Evolutionary conservation across 2,888 invertebrate species (phyloP), one percentile per base, ranked within the genome.

Genomic region (Caradrina kadenii): DNA sequence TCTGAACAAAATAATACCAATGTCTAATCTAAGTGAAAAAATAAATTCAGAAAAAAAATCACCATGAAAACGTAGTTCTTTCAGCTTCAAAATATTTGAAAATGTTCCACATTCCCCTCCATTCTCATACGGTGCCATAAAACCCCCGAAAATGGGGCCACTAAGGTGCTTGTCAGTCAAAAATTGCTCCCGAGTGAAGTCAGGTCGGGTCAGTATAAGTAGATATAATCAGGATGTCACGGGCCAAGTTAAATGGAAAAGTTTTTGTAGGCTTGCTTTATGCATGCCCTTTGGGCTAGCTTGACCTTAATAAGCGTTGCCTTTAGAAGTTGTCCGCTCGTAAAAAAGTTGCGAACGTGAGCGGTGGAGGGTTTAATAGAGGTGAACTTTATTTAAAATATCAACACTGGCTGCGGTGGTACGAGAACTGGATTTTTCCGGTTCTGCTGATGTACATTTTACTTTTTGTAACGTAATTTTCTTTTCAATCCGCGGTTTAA

Each of bases 181-280:
- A 85, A 84, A 84, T 82, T 78, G 76, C 79, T 84, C 86, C 83
- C 83, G 63, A 70, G 83, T 69, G 85, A 75, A 83, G 73, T 64
- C 76, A 69, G 73, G 73, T 45, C 15, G 65, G 73, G 77, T 63
- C 74, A 74, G 74, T 72, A 83, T 85, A 86, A 87, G 88, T 87
- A 88, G 87, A 88, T 89, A 89, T 92, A 91, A 93, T 92, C 91
- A 88, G 86, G 85, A 87, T 87, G 87, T 91, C 91, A 93, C 87
- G 91, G 86, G 79, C 87, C 66, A 92, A 94, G 92, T 94, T 94
- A 92, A 93, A 94, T 93, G 93, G 92, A 91, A 94, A 94, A 93
- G 93, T 94, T 94, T 88, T 85, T 83, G 87, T 81, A 76, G 86
- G 85, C 81, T 77, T 89, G 87, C 88, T 91, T 91, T 90, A 92